Evolutionary conservation across 2,113 vertebrate genomes (phyloP), one percentile per base, ranked within the genome.

Genomic region (Lampris megalopsis): DNA sequence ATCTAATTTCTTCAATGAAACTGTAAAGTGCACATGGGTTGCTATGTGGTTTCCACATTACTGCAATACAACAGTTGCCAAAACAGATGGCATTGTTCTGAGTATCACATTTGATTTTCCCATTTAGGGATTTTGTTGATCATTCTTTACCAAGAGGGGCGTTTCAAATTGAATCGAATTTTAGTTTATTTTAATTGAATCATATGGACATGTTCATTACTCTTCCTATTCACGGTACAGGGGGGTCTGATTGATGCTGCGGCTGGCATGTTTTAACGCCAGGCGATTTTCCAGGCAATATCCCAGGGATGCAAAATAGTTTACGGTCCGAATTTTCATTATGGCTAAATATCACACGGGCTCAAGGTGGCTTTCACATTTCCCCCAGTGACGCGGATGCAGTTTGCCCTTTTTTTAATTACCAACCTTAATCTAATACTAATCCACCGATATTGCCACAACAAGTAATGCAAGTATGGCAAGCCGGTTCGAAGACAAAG

Each of bases 351-450:
- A 75, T 82, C 89, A 87, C 49, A 81, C 63, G 3, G 36, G 58
- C 47, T 80, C 64, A 77, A 48, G 9, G 41, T 59, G 62, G 61
- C 68, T 63, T 87, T 86, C 77, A 62, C 68, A 37, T 68, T 74
- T 67, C 68, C 60, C 67, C 73, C n/a, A 24, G 59, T 75, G 63
- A 73, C 60, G 56, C 9, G 8, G 81, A 68, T 57, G 67, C 61
- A 80, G 83, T 85, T 81, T 88, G 67, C 57, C 69, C 75, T 71
- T 86, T 90, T 90, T 90, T n/a, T n/a, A 86, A 91, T 88, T 81
- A 89, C 50, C 41, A 71, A 66, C 64, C 52, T 54, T 87, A 88
- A 90, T 91, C 86, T 82, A 61, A 74, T 73, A 75, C 83, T 86
- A 91, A 93, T 91, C 81, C 80, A 83, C 9, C 62, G 69, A 83